Base-by-base conservation (phyloP, 2,888 invertebrate species). In the Pogonocherus hispidulus region DNA sequence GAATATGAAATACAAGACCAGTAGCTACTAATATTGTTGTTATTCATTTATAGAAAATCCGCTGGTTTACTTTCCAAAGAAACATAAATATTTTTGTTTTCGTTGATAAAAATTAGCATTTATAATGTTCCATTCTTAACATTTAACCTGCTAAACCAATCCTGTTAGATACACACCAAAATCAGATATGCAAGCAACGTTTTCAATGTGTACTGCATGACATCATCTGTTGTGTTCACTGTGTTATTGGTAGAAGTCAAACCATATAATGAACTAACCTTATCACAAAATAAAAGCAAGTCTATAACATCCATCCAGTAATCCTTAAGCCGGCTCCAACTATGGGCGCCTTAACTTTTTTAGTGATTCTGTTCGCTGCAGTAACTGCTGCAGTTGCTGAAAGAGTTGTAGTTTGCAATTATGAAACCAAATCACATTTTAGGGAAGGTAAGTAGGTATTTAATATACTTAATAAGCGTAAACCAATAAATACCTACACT, bases 391-490 rank as follows among this genome's bases (percentile, higher is more conserved):
- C 76, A 18, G 75, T 69, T n/a, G 71, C 69, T 49, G 87, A 87
- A 69, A 85, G 84, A 80, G 91, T 91, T 84, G 90, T 92, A 63
- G 86, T 92, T 79, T 93, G 93, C 82, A 93, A 90, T 83, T 93
- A 92, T 84, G 91, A 93, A 84, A 90, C 91, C 82, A 90, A 89
- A 82, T 90, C 92, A 76, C 91, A 89, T 84, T 87, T 89, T 78
- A 88, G 93, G 81, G 88, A 90, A 87, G 92, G 93, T 93, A 86
- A 14, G 41, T n/a, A 27, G 89, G 88, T 87, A 4, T 27, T 27
- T 27, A 35, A 14, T n/a, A 41, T 37, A 41, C 27, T 5, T 27
- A 8, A 8, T 5, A 27, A 27, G 4, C 8, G 27, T 8, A 5
- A 27, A 27, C 8, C 3, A 27, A 5, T 27, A 27, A 27, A 27